Conservation (phyloP, 2,888 invertebrate genomes). For the Cheilosia grossa region DNA sequence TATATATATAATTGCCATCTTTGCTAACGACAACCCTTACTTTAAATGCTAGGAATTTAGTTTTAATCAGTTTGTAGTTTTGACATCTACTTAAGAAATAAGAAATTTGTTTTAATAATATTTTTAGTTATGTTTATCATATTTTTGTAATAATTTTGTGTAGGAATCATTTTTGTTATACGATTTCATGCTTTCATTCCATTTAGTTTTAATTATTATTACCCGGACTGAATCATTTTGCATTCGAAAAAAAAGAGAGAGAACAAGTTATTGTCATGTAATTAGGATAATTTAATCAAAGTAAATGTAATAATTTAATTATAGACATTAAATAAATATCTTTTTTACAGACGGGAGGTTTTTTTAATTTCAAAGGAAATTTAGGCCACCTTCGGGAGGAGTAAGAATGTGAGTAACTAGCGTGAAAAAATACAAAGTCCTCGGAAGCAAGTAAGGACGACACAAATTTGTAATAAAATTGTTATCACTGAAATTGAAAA, state of each 20-base stretch:
- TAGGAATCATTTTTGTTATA: conserved; percentile 17
- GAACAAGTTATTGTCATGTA: conserved; percentile 23
- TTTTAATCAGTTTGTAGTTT: not conserved
- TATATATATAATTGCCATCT: not conserved
- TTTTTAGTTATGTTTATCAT: not conserved
- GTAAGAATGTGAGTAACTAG: too few relatives aligned
- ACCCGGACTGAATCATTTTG: conserved; percentile 71
- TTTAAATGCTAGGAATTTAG: not conserved
- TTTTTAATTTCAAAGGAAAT: not conserved
- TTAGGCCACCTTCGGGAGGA: not conserved
- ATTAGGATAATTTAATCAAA: conserved; percentile 41
- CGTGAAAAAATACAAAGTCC: too few relatives aligned
- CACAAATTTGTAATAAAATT: too few relatives aligned
- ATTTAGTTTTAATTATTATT: conserved; percentile 23
- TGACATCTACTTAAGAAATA: not conserved
- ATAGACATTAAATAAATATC: conserved; percentile 17
- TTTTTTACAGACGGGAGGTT: conserved; percentile 1
- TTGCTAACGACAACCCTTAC: conserved; percentile 4
- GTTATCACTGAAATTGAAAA: too few relatives aligned
- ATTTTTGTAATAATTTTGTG: conserved; percentile 2
- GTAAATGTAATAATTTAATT: conserved; percentile 32
- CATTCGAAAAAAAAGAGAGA: conserved; percentile 49
- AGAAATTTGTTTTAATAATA: not conserved
- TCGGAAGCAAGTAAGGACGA: too few relatives aligned
- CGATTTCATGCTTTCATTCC: conserved; percentile 57